Evolutionary conservation across 2,113 vertebrate genomes (phyloP), one percentile per base, ranked within the genome.

Genomic region (Psittacara wagleri): DNA sequence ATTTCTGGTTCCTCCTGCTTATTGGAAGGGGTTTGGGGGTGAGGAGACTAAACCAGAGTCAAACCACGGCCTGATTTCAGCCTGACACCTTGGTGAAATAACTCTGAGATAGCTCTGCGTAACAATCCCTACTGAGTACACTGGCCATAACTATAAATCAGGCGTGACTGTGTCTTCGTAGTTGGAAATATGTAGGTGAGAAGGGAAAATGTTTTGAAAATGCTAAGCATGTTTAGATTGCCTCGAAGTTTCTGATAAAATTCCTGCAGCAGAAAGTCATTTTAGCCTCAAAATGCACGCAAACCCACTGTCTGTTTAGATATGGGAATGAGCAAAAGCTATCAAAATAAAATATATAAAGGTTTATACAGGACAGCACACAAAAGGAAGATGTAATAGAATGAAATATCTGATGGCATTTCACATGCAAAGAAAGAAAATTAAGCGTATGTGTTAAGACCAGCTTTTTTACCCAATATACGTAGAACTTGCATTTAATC

Each of bases 71-170:
- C 92, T 1, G 11, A 88, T 96, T 80, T 94, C 96, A 94, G 97
- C 75, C 96, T 83, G 94, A 96, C 97, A 97, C 96, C 95, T 97
- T 68, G 22, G 95, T 4, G 6, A 96, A 97, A 96, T 88, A 96
- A 95, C 96, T 94, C 74, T 57, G 95, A 95, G 96, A 96, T 79
- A 94, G 78, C 59, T 96, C 92, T 83, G 85, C 1, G 69, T 96
- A 97, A 95, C 95, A 96, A 91, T 92, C 95, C 77, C 94, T 96
- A 95, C 95, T 11, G 69, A 96, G 96, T 92, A 83, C 94, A 80
- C 82, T 78, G 90, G 69, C 74, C 33, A 10, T 80, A 77, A 86
- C 94, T 95, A 96, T 96, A 97, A 97, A 97, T 97, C 97, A 97
- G 5, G 77, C 3, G 0, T 46, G 92, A 90, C 95, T 95, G 13